Base-by-base conservation (phyloP, 2,797 vertebrate genomes). In the Bovichtus diacanthus region DNA sequence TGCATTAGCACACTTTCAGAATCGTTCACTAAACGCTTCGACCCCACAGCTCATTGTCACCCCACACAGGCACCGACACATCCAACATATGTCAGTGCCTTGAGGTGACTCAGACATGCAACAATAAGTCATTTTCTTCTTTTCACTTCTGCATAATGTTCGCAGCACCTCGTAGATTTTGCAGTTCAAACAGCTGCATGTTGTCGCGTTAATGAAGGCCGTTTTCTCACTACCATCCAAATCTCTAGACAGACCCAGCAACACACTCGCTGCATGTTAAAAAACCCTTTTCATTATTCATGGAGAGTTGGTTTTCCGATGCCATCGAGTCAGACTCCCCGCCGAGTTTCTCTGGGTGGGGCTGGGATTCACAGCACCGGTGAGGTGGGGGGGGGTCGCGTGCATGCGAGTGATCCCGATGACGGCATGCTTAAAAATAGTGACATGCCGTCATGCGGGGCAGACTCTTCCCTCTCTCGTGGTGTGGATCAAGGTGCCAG, bases 381-480 rank as follows among this genome's bases (percentile, higher is more conserved):
- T 11, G 43, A 25, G 13, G 25, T 50, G 23, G 15, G 50, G 38
- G 9, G 55, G 46, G 53, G 59, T 56, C 2, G 54, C 29, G 50
- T 80, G 81, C 83, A 70, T 72, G 47, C 38, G 49, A 73, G 62
- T 23, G 74, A 83, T 74, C 67, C 58, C 15, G 19, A 88, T 95
- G 93, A 94, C 82, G 90, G 78, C 92, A 92, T 88, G 87, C 76
- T 92, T 92, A 93, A 91, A 94, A 93, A 94, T 93, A 95, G 93
- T 84, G 83, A 62, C 73, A 80, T 90, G 84, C 82, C 82, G 81
- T 93, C 88, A 93, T 93, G 79, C 43, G 2, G 60, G 72, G 84
- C 58, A 27, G 5, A 53, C 63, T 80, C 72, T 29, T 29, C 44
- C 73, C 58, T 53, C 78, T 53, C 71, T 86, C 54, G 59, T 85